phyloP scores from a whole-genome alignment of 1,140 invertebrate species.

The Maniola jurtina region DNA sequence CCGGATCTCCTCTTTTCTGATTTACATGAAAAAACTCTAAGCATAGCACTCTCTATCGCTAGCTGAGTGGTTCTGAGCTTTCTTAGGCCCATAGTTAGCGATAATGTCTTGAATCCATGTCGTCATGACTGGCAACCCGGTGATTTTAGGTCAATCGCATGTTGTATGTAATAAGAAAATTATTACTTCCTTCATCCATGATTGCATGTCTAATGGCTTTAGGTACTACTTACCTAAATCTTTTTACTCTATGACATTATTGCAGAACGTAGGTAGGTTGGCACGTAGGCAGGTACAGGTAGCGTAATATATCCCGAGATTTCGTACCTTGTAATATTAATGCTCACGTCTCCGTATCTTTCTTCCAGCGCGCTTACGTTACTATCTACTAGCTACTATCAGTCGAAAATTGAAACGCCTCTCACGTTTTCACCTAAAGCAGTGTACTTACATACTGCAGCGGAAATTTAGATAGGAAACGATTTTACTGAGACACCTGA shows the following conservation, averaged over 20 bases:
- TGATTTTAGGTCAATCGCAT: no score
- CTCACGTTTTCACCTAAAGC: constrained; percentile 33
- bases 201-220: no score
- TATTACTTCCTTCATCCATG: no score
- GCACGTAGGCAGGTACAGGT: not conserved
- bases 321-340: constrained; percentile 24
- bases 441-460: constrained; percentile 32
- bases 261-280: not conserved
- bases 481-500: constrained; percentile 27
- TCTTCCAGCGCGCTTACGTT: constrained; percentile 29
- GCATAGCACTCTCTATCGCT: no score
- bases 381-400: constrained; percentile 29
- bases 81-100: no score
- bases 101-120: no score
- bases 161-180: no score
- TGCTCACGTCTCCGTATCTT: constrained; percentile 30
- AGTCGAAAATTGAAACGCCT: constrained; percentile 31
- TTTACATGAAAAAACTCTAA: no score
- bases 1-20: no score
- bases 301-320: constrained; percentile 23
- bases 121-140: no score
- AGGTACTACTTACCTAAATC: no score
- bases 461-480: constrained; percentile 29
- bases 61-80: no score
- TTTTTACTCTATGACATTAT: not conserved